Conservation (phyloP, 2,797 vertebrate genomes). For the Semaprochilodus insignis region DNA sequence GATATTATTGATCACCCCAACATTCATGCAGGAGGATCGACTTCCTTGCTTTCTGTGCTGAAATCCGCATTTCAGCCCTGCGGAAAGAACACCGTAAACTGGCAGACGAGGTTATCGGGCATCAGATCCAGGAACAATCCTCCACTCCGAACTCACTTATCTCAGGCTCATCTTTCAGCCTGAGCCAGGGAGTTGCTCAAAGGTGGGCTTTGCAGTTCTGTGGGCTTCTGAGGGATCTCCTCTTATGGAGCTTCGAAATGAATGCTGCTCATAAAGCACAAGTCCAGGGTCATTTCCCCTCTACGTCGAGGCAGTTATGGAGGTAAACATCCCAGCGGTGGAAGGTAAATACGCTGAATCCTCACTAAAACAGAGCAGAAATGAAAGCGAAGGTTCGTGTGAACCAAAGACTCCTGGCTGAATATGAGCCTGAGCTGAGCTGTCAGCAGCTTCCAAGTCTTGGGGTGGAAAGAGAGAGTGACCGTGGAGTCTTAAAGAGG, state of each 20-base stretch:
- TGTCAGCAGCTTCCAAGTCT: not conserved
- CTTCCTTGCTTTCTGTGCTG: conserved; percentile 43
- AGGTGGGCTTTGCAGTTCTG: conserved; percentile 35
- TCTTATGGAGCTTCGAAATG: conserved; percentile 41
- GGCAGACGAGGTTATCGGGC: conserved; percentile 2
- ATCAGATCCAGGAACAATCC: conserved; percentile 25
- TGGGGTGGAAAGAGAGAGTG: not conserved
- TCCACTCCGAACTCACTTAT: conserved; percentile 33
- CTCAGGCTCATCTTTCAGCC: conserved; percentile 40
- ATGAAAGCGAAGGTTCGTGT: conserved; percentile 5
- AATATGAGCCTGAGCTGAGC: not conserved
- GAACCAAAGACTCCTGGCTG: not conserved
- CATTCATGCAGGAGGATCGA: conserved; percentile 44
- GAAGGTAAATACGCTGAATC: conserved; percentile 24
- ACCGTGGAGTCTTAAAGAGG: not conserved
- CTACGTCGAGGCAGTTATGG: not conserved
- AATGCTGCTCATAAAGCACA: conserved; percentile 51
- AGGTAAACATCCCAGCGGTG: conserved; percentile 15
- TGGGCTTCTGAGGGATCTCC: conserved; percentile 44
- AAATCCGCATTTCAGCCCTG: conserved; percentile 46
- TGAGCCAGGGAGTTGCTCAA: conserved; percentile 41
- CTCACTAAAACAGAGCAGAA: conserved; percentile 9
- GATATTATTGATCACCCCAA: conserved; percentile 48
- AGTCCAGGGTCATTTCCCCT: conserved; percentile 27
- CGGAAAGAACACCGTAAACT: not conserved